Conservation (phyloP, 2,888 invertebrate species). For the Lottia scabra region DNA sequence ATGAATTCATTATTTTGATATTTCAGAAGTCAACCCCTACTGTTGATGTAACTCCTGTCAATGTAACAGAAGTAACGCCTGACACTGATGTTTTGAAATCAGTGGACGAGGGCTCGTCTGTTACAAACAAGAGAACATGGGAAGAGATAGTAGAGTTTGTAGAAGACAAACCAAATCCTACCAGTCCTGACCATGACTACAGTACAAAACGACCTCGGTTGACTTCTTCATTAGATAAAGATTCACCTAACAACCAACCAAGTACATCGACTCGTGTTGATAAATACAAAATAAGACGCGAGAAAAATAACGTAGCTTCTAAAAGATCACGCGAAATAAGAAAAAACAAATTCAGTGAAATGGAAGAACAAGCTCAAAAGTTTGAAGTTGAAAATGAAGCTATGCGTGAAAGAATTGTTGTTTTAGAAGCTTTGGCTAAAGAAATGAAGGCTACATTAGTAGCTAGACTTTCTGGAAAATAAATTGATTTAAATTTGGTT, state of each 20-base stretch:
- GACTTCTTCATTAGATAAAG: conserved; percentile 12
- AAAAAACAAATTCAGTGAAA: conserved; percentile 55
- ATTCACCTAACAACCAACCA: conserved; percentile 8
- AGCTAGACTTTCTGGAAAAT: conserved; percentile 49
- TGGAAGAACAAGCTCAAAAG: conserved; percentile 55
- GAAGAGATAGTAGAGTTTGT: conserved; percentile 22
- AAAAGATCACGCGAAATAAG: conserved; percentile 58
- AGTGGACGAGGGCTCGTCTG: conserved; percentile 2
- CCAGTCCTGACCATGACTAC: conserved; percentile 47
- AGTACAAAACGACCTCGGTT: conserved; percentile 34
- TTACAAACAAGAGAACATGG: conserved; percentile 8
- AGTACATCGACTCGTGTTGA: conserved; percentile 17
- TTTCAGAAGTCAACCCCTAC: neutral
- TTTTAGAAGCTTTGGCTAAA: conserved; percentile 58
- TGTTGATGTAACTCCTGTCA: neutral
- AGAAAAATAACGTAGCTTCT: conserved; percentile 65
- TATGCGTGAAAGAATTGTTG: conserved; percentile 49
- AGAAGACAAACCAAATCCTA: conserved; percentile 18
- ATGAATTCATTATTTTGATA: too few relatives aligned
- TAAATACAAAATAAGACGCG: conserved; percentile 49
- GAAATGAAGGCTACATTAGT: conserved; percentile 62
- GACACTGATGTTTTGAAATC: neutral
- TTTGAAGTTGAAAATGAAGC: conserved; percentile 52
- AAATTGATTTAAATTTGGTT: conserved; percentile 9
- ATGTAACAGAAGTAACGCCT: neutral